phyloP scores from a whole-genome alignment of 2,113 vertebrate genomes.

The Mirza zaza region DNA sequence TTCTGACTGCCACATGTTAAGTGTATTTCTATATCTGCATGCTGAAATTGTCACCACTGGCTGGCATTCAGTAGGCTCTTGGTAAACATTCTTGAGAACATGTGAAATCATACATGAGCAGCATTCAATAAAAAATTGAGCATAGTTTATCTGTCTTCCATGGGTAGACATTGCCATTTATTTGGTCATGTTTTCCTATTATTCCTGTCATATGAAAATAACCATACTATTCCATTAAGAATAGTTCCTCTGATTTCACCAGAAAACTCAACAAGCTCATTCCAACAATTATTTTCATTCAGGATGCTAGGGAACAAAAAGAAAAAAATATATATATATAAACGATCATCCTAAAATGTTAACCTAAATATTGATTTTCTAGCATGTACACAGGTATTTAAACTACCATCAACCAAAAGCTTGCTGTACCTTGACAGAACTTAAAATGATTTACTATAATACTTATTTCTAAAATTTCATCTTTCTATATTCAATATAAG shows the following conservation, averaged over 20 bases:
- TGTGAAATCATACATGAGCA: background rate
- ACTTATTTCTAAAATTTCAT: background rate
- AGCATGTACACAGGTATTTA: background rate
- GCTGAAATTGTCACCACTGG: background rate
- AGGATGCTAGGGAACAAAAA: no score
- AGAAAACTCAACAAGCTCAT: background rate
- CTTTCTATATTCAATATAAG: background rate
- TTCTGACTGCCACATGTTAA: background rate
- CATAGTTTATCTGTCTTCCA: background rate
- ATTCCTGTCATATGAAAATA: background rate
- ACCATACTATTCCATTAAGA: background rate
- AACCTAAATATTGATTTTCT: background rate
- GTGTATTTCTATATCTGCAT: background rate
- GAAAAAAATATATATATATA: no score
- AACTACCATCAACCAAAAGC: background rate
- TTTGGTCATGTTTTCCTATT: background rate
- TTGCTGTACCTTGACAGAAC: background rate
- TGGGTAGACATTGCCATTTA: background rate
- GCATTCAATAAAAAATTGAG: background rate
- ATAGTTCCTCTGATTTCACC: background rate
- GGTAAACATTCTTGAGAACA: background rate
- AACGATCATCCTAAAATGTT: background rate
- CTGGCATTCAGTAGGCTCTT: background rate
- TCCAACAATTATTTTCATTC: background rate
- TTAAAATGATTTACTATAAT: background rate